Base-by-base conservation (phyloP, 2,888 invertebrate species). In the Amorpha juglandis region DNA sequence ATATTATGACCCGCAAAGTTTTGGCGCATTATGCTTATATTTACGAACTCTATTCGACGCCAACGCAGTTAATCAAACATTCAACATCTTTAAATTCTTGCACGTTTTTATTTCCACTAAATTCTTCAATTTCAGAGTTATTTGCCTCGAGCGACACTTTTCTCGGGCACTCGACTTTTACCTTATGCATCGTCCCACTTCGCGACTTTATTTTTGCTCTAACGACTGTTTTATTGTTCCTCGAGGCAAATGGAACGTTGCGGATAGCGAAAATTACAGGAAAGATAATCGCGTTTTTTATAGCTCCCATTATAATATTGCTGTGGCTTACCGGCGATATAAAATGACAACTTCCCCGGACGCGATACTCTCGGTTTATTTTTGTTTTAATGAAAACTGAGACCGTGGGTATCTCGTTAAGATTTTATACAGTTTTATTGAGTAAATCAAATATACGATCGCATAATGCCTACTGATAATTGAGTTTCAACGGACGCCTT, bases 231-330 rank as follows among this genome's bases (percentile, higher is more conserved):
- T 81, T 80, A 82, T 78, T 80, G 76, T 76, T 72, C 68, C 71
- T 65, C 69, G 68, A 70, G 71, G 70, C 69, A 70, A 66, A 63
- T 70, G 69, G 63, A 68, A 70, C 71, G 65, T 68, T 68, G 72
- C 62, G 70, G 71, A 38, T 69, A 71, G 72, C 70, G 74, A 78
- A 78, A 80, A 81, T 81, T 78, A 81, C 79, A 80, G 77, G 76
- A 80, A 76, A 77, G 78, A 83, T 83, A 77, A 80, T 80, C 77
- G 74, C 68, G 68, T 79, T 78, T 79, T 82, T 82, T 80, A 83
- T 76, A 71, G 75, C 74, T 67, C 52, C 72, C 72, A 75, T 80
- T 79, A 76, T 69, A 74, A 74, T 78, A 81, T 79, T 76, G 81
- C 77, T 77, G 71, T 70, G 73, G 69, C 74, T 79, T 67, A 71